Base-by-base conservation (phyloP, 1,140 invertebrate species). In the Watersipora subatra region DNA sequence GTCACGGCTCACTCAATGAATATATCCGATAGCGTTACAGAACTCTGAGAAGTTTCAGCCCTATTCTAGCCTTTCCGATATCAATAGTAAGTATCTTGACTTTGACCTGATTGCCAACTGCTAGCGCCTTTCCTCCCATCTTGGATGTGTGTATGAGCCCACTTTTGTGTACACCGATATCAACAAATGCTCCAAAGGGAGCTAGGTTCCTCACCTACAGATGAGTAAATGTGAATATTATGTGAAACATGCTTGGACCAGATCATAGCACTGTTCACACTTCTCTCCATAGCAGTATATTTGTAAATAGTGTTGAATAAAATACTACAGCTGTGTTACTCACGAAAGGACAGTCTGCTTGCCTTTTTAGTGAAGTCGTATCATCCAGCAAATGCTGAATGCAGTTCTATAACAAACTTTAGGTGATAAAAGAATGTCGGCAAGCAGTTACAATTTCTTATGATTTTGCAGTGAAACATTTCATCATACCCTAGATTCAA, bases 171-270 rank as follows among this genome's bases (percentile, higher is more conserved):
- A 93, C 86, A 0, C 92, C 92, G 67, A 92, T 86, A 75, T 95
- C 92, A 2, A 94, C 88, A 78, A 95, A 96, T 55, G 87, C 86
- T 19, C 92, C 92, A 78, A 95, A 95, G 68, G 89, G 86, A 0
- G 90, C 91, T 0, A 91, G 86, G 77, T 95, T 96, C 22, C 2
- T 82, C 84, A 0, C 92, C 86, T 28, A 24, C n/a, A n/a, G n/a
- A n/a, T n/a, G n/a, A n/a, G n/a, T n/a, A n/a, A n/a, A n/a, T n/a
- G n/a, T n/a, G n/a, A n/a, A n/a, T n/a, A n/a, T n/a, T n/a, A n/a
- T n/a, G n/a, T n/a, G n/a, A 66, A 26, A 0, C 85, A 82, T 26
- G 7, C n/a, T 7, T 46, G n/a, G 7, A 46, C n/a, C 7, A 12
- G 34, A 12, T 46, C 34, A 46, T 46, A 46, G n/a, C 34, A 46